Percentiles rank a stretch among this genome's conserved stretches.
Conservation (phyloP, 1,140 invertebrate species). For the Forficula auricularia region DNA sequence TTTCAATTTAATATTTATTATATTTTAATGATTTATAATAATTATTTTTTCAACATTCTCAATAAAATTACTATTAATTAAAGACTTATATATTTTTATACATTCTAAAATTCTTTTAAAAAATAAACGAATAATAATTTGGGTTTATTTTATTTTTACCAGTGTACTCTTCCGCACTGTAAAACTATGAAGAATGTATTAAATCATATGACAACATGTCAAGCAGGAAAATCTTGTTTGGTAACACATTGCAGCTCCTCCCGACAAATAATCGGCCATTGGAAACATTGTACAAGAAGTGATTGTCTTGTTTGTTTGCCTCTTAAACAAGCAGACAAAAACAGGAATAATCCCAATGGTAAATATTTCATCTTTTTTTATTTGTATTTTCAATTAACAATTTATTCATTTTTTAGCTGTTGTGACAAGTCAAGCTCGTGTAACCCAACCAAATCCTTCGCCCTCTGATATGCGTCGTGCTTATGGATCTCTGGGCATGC, state of each 20-base stretch:
- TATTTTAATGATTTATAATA: not conserved
- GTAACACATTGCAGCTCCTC: constrained; percentile 52
- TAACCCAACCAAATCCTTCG: constrained; percentile 34
- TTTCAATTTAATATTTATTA: no score
- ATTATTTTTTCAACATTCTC: no score
- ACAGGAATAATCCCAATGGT: constrained; percentile 19
- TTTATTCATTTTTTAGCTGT: constrained; percentile 12
- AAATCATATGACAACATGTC: constrained; percentile 49
- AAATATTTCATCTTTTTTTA: constrained; percentile 7
- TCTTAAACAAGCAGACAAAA: constrained; percentile 40
- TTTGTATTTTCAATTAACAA: constrained; percentile 6
- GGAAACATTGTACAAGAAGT: constrained; percentile 47
- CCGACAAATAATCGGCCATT: constrained; percentile 52
- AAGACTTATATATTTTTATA: not conserved
- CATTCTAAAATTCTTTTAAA: no score
- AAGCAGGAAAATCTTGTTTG: constrained; percentile 34
- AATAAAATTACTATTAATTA: no score
- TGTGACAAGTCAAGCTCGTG: constrained; percentile 17
- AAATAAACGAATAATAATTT: no score
- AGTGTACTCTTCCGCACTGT: constrained; percentile 47
- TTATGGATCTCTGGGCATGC: constrained; percentile 65
- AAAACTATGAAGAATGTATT: constrained; percentile 56
- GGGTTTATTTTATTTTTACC: constrained; percentile 9
- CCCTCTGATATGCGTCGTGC: constrained; percentile 56
- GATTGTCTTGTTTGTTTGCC: constrained; percentile 54